Base-by-base conservation (phyloP, 2,888 invertebrate species). In the Agonopterix arenella region DNA sequence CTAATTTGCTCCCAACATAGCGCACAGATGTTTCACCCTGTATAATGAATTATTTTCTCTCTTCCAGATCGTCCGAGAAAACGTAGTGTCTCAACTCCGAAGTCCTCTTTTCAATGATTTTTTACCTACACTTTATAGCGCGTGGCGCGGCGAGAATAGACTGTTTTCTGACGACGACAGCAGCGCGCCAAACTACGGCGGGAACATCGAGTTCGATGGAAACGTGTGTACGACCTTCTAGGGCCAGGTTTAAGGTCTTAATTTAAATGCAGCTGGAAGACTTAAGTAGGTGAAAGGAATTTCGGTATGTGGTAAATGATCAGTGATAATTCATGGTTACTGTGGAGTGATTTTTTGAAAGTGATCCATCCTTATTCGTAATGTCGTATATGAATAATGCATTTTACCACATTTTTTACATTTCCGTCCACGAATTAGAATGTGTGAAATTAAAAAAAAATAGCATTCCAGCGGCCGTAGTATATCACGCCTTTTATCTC, bases 101-200 rank as follows among this genome's bases (percentile, higher is more conserved):
- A 82, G 83, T 59, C 83, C 86, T 1, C 51, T 89, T 51, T 88
- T 89, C 78, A 81, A 81, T 62, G 86, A 86, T 66, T 89, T 88
- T 70, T 71, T 89, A 61, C 89, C 89, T 53, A 70, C 83, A 50
- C 67, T 89, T 48, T 86, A 84, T 68, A 80, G 73, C 61, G 82
- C 83, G 45, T 84, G 80, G 81, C 74, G 79, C 45, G 68, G 70
- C 11, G 80, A 81, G 54, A 62, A 63, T 52, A 49, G 70, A 1
- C 51, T 68, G 8, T 65, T 67, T 47, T 55, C 66, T 0, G 76
- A 76, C 51, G 76, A 70, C 11, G 77, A 72, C 4, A 54, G 54
- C 4, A 52, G 53, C 5, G 52, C 62, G 1, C 59, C 55, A 3
- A 50, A 64, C 0, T 62, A 69, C 52, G 68, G 67, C 1, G 73